Base-by-base conservation (phyloP, 2,888 invertebrate species). In the Hirtodrosophila duncani region DNA sequence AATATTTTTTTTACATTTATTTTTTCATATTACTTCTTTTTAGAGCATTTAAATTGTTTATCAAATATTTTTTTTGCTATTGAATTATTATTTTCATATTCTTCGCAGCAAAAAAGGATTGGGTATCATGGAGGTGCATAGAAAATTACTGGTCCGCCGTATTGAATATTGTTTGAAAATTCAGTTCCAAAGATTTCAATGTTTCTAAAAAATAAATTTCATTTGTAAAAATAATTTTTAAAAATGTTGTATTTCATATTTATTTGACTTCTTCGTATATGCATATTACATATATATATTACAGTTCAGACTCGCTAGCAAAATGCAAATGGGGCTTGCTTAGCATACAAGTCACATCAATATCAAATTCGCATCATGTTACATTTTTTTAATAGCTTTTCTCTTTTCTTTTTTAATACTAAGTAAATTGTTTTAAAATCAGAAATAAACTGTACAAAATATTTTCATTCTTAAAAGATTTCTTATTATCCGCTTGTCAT, bases 341-440 rank as follows among this genome's bases (percentile, higher is more conserved):
- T n/a, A n/a, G n/a, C n/a, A n/a, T n/a, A n/a, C n/a, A n/a, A n/a
- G n/a, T n/a, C n/a, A n/a, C n/a, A n/a, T 20, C 11, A 5, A 21
- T 7, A 21, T 18, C 1, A 33, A 43, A 43, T 17, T 43, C 10
- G 17, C 23, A 24, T 8, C 14, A 17, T 3, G 9, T 8, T 1
- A 14, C 10, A 7, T 10, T 14, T 9, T 31, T 13, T 42, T 21
- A 20, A 17, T 5, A 14, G 3, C 14, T 23, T 14, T 24, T 11
- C 1, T 37, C 16, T 20, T 39, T 9, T 16, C 16, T 14, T 20
- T 18, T 39, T 55, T 59, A 59, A 42, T 60, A 49, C 55, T 36
- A 71, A 56, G 66, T 70, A 70, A 44, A 57, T 39, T 38, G 20
- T 49, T 45, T 18, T 24, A n/a, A 17, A 33, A 44, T 44, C 43